phyloP scores from a whole-genome alignment of 1,140 invertebrate genomes.

The Rhysida immarginata region DNA sequence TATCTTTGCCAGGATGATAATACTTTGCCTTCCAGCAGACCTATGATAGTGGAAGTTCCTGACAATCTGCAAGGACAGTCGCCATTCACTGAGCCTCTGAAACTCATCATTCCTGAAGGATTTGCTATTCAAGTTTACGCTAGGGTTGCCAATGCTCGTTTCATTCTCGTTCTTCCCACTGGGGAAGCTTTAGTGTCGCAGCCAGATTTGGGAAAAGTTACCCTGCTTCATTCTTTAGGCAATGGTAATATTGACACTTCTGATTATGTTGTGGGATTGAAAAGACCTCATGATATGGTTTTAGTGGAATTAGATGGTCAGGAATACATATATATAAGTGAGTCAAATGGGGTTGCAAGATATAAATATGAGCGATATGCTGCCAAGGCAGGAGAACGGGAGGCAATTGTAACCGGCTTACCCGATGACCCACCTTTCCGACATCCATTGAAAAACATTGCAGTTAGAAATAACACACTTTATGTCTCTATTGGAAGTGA shows the following conservation, averaged over 20 bases:
- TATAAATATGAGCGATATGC: neutral
- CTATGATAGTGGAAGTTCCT: neutral
- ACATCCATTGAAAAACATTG: constrained; percentile 1
- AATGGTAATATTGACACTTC: neutral
- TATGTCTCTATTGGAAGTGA: neutral
- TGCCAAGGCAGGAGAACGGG: neutral
- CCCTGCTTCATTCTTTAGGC: neutral
- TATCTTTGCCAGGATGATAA: too few species aligned
- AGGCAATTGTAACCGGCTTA: neutral
- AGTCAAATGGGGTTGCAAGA: neutral
- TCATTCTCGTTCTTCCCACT: neutral
- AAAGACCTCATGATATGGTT: neutral
- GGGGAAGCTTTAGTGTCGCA: neutral
- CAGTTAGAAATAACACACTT: neutral
- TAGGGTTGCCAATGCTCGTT: neutral
- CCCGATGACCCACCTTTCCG: neutral
- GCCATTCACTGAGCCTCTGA: neutral
- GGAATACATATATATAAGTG: neutral
- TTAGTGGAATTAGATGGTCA: neutral
- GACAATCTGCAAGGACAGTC: neutral
- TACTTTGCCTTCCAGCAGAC: too few species aligned
- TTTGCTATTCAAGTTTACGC: neutral
- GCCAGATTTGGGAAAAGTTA: neutral
- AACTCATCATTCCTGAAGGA: neutral
- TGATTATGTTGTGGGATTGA: neutral